Percentiles rank a stretch among this genome's conserved stretches.
These are phyloP conservation scores for Polymixis flavicincta DNA, from an alignment of 2,888 invertebrate species.

Conservation along the genomic window DNA sequence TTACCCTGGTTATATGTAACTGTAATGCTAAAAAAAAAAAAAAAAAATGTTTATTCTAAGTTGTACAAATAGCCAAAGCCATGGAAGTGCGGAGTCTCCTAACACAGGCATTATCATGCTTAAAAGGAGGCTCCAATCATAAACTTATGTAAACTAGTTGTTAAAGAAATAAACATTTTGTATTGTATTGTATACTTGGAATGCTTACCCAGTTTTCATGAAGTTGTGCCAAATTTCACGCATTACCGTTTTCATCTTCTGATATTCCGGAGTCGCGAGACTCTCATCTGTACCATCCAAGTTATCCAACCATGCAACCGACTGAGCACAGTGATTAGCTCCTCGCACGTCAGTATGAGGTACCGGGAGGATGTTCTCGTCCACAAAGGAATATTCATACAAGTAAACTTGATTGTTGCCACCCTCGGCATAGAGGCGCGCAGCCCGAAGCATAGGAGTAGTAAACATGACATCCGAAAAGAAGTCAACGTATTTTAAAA, in stretches of 20 bases:
- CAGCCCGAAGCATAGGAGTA: slow-evolving; percentile 67
- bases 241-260: slow-evolving; percentile 42
- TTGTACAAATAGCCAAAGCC: no score
- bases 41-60: no score
- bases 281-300: slow-evolving; percentile 49
- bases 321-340: slow-evolving; percentile 71
- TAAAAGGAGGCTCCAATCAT: no score
- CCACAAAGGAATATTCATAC: slow-evolving; percentile 73
- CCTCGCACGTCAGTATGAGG: slow-evolving; percentile 63
- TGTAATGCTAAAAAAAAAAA: no score
- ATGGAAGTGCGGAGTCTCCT: no score
- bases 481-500: slow-evolving; percentile 70
- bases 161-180: no score
- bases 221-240: slow-evolving; percentile 53
- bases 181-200: background rate
- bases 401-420: slow-evolving; percentile 73
- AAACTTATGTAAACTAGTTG: no score
- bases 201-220: slow-evolving; percentile 18
- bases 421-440: slow-evolving; percentile 67
- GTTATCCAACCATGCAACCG: slow-evolving; percentile 51
- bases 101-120: no score
- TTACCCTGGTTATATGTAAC: no score
- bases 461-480: slow-evolving; percentile 70
- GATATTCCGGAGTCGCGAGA: slow-evolving; percentile 14
- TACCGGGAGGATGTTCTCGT: slow-evolving; percentile 62